phyloP scores from a whole-genome alignment of 2,113 vertebrate genomes.

The Cebus imitator region DNA sequence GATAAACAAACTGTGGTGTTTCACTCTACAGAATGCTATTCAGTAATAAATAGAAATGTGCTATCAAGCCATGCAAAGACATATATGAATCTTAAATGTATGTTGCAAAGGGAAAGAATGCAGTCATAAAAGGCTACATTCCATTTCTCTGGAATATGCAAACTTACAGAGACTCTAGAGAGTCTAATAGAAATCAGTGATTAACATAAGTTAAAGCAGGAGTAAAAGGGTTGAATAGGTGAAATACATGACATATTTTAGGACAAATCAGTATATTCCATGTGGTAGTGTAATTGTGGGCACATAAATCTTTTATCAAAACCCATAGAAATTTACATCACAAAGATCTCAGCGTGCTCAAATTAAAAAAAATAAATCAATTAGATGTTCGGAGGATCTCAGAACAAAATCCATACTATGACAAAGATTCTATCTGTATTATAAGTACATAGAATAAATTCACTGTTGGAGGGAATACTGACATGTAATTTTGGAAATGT shows the following conservation, averaged over 20 bases:
- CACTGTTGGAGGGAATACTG: not conserved
- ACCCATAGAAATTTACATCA: not conserved
- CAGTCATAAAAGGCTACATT: not conserved
- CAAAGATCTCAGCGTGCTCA: not conserved
- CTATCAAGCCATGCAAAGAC: not conserved
- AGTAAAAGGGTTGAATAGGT: not conserved
- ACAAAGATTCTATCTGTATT: not conserved
- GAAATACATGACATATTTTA: not conserved
- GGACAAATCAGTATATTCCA: not conserved
- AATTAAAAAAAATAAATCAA: not conserved
- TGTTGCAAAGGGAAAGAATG: not conserved
- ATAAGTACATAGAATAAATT: not conserved
- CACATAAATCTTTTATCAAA: not conserved
- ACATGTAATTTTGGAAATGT: not conserved
- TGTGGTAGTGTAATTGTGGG: too few species aligned
- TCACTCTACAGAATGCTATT: not conserved
- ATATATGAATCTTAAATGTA: not conserved
- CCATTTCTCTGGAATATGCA: not conserved
- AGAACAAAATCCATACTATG: not conserved
- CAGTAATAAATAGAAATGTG: not conserved
- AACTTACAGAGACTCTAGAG: not conserved
- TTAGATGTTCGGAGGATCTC: not conserved
- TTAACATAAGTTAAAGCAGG: not conserved
- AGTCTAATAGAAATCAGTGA: too few species aligned
- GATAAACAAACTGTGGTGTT: not conserved